phyloP scores from a whole-genome alignment of 2,797 vertebrate species.

The Chaetophractus vellerosus region DNA sequence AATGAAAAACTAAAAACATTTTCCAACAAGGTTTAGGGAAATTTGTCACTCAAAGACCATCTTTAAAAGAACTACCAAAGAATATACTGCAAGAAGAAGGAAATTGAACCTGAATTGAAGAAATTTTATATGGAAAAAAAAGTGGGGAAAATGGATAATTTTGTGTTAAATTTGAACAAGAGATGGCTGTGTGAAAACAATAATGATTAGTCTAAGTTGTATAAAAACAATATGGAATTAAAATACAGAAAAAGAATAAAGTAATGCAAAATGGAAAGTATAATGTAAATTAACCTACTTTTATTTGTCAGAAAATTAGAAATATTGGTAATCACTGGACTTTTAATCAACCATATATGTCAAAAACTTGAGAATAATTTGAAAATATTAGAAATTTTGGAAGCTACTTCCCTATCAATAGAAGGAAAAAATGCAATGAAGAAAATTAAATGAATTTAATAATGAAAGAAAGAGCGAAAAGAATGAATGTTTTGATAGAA shows the following conservation, averaged over 20 bases:
- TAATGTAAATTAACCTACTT: not conserved
- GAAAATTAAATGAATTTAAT: conserved; percentile 7
- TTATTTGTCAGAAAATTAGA: not conserved
- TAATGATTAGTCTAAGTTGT: not conserved
- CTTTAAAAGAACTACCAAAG: not conserved
- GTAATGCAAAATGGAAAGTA: not conserved
- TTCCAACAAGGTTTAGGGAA: not conserved
- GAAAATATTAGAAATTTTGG: not conserved
- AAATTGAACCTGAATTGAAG: not conserved
- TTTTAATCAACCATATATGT: not conserved
- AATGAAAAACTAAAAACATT: not conserved
- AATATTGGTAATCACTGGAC: not conserved
- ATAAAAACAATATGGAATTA: not conserved
- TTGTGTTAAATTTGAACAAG: not conserved
- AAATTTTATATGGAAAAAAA: not conserved
- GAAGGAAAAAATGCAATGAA: not conserved
- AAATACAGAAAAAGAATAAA: not conserved
- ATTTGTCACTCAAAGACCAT: not conserved
- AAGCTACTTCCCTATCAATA: not conserved
- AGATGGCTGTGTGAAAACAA: not conserved
- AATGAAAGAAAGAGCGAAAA: not conserved
- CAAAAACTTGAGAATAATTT: not conserved
- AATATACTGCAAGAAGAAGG: not conserved
- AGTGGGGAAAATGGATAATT: not conserved
- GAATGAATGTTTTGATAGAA: not conserved